Percentiles rank a stretch among this genome's conserved stretches.
These are phyloP conservation scores for Hanleya hanleyi DNA, from an alignment of 2,888 invertebrate species.

Conservation along the genomic window DNA sequence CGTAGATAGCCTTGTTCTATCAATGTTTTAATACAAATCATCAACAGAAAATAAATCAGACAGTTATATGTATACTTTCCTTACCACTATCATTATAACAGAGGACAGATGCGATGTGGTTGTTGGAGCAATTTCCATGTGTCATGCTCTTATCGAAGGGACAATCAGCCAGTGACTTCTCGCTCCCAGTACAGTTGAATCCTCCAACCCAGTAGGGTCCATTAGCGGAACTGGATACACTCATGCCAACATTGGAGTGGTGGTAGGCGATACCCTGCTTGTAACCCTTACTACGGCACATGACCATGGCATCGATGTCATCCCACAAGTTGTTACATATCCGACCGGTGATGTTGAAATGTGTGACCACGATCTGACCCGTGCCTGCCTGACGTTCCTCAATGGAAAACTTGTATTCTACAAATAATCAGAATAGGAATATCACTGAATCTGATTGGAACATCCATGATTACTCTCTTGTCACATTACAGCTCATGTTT, in stretches of 20 bases:
- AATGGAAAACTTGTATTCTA: constrained; percentile 9
- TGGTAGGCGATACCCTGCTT: constrained; percentile 69
- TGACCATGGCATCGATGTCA: constrained; percentile 22
- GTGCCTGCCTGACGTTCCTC: not conserved
- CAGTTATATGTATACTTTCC: not conserved
- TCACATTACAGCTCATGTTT: too few species aligned
- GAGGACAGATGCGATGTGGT: constrained; percentile 56
- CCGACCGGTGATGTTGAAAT: constrained; percentile 2
- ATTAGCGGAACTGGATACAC: not conserved
- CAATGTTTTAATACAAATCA: not conserved
- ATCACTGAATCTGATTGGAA: not conserved
- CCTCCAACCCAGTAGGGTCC: constrained; percentile 60
- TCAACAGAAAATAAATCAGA: not conserved
- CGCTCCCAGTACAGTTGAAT: constrained; percentile 60
- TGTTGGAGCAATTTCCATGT: constrained; percentile 54
- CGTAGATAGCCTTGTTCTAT: too few species aligned
- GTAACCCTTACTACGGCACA: constrained; percentile 61
- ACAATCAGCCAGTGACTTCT: constrained; percentile 49
- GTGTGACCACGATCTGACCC: constrained; percentile 14
- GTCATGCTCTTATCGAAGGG: constrained; percentile 41
- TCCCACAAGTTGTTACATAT: constrained; percentile 25
- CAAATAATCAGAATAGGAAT: not conserved
- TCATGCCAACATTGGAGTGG: constrained; percentile 4
- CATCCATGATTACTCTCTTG: too few species aligned
- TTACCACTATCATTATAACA: constrained; percentile 55